Percentiles rank a stretch among this genome's conserved stretches.
These are phyloP conservation scores for Silurus meridionalis DNA, from an alignment of 2,113 vertebrate genomes.

Conservation along the genomic window DNA sequence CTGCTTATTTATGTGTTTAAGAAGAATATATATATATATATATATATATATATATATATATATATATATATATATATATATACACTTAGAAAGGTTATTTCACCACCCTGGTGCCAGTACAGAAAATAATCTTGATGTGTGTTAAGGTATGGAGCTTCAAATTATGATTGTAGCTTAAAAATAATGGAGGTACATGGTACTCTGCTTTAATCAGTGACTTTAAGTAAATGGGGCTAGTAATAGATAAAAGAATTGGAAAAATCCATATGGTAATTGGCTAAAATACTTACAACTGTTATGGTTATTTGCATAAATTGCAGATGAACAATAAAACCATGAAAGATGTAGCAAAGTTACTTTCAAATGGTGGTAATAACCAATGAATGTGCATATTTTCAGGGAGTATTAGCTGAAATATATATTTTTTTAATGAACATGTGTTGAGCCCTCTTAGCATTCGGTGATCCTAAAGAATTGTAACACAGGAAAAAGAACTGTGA, in stretches of 20 bases:
- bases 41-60: too few species aligned
- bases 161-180: not conserved
- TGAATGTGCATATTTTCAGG: not conserved
- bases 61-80: too few species aligned
- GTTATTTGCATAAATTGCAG: not conserved
- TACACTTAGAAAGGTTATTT: not conserved
- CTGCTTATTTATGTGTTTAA: not conserved
- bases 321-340: not conserved
- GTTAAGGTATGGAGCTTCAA: not conserved
- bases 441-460: not conserved
- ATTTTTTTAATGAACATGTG: not conserved
- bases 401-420: not conserved
- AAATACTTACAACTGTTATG: not conserved
- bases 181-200: not conserved
- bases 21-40: too few species aligned
- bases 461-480: not conserved
- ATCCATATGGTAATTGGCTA: not conserved
- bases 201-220: not conserved
- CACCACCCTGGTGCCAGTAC: not conserved
- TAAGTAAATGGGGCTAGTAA: not conserved
- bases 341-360: not conserved
- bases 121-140: not conserved
- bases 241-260: not conserved
- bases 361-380: not conserved
- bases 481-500: slow-evolving; percentile 7